Percentiles rank a stretch among this genome's conserved stretches.
Evolutionary conservation across 2,888 invertebrate genomes (phyloP).

Genomic region (Ellobium chinense): DNA sequence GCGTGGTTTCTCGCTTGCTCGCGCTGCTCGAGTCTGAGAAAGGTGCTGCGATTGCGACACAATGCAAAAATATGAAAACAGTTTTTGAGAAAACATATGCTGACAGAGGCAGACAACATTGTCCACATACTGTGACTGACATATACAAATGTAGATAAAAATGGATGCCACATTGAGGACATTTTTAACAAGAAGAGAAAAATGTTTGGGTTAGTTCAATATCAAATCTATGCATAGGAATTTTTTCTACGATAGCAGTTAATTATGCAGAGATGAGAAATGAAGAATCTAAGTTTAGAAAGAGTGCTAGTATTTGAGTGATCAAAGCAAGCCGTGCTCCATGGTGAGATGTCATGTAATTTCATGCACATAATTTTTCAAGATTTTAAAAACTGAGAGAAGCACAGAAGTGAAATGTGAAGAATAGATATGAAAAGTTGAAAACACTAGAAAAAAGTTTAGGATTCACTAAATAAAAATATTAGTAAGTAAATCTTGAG

Average conservation of each 20-base stretch:
- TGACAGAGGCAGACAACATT: too few species aligned
- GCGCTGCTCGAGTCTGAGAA: conserved; percentile 27
- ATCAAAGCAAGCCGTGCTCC: conserved; percentile 27
- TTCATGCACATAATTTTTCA: conserved; percentile 27
- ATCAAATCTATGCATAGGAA: background rate
- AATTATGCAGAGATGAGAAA: background rate
- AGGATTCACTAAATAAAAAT: too few species aligned
- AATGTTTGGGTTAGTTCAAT: background rate
- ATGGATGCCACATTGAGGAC: background rate
- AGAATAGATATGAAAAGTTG: too few species aligned
- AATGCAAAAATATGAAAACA: background rate
- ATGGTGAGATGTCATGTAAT: background rate
- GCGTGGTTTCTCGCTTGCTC: conserved; percentile 37
- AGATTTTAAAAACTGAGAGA: too few species aligned
- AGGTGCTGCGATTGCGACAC: conserved; percentile 27
- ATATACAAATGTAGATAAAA: background rate
- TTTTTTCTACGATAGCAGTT: background rate
- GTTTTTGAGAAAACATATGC: too few species aligned
- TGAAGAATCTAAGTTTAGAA: background rate
- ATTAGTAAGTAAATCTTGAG: too few species aligned
- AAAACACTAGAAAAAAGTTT: too few species aligned
- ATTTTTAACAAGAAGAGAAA: too few species aligned
- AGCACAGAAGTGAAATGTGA: too few species aligned
- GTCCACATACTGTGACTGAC: too few species aligned
- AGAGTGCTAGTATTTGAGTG: background rate